phyloP scores from a whole-genome alignment of 2,797 vertebrate species.

The Pitangus sulphuratus region DNA sequence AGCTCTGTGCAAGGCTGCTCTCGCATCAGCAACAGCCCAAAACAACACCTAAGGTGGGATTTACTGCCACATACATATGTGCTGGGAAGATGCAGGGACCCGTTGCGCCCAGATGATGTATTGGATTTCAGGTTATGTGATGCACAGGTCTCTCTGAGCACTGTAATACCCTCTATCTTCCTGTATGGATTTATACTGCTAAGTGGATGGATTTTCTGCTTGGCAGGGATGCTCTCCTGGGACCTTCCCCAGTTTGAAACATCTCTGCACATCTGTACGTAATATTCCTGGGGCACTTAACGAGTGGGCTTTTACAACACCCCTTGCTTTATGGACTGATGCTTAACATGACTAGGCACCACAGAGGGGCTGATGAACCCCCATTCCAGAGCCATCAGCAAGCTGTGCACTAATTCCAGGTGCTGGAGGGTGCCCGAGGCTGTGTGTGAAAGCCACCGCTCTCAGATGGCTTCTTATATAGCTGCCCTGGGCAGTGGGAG shows the following conservation, averaged over 20 bases:
- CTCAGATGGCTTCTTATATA: background rate
- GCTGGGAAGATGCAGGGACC: slow-evolving; percentile 13
- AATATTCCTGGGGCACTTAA: slow-evolving; percentile 36
- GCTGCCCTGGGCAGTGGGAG: background rate
- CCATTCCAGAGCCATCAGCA: rapidly evolving
- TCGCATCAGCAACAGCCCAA: background rate
- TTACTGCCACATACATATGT: slow-evolving; percentile 36
- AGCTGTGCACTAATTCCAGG: background rate
- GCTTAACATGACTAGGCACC: background rate
- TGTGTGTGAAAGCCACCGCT: background rate
- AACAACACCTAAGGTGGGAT: slow-evolving; percentile 45
- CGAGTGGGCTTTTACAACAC: background rate
- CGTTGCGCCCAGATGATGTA: background rate
- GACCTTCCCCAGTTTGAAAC: slow-evolving; percentile 45
- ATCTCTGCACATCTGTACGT: slow-evolving; percentile 47
- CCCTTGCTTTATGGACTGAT: slow-evolving; percentile 9
- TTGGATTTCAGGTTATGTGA: slow-evolving; percentile 58
- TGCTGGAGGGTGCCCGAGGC: background rate
- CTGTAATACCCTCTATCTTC: slow-evolving; percentile 57
- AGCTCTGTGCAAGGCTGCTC: background rate
- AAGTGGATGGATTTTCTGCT: slow-evolving; percentile 70
- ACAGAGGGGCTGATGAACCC: rapidly evolving
- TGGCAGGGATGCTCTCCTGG: slow-evolving; percentile 35
- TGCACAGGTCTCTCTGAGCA: slow-evolving; percentile 22
- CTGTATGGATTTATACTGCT: slow-evolving; percentile 58